These are phyloP conservation scores for Campopleginae sp. DNA, from an alignment of 2,888 invertebrate species.

Conservation along the genomic window DNA sequence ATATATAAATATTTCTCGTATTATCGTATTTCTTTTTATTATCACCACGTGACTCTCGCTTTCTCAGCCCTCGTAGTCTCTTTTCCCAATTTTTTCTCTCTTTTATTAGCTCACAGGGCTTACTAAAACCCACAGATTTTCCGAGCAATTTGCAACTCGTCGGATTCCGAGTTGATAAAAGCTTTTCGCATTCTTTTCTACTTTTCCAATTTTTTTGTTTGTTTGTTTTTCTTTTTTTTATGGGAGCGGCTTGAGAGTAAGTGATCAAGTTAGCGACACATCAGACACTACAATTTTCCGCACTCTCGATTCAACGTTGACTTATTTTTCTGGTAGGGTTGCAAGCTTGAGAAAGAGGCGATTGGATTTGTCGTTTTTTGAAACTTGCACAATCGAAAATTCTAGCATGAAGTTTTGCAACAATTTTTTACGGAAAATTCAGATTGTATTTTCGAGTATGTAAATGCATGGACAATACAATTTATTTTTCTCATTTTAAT, in stretches of 20 bases:
- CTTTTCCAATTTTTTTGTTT: neutral
- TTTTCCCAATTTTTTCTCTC: constrained; percentile 30
- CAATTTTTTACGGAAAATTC: neutral
- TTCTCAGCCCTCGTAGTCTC: constrained; percentile 27
- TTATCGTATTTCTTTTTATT: neutral
- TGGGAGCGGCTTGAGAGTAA: neutral
- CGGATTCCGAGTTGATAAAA: neutral
- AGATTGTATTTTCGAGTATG: neutral
- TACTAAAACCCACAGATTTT: neutral
- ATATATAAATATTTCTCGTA: constrained; percentile 11
- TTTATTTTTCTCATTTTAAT: neutral
- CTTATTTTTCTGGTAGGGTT: neutral
- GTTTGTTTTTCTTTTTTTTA: no score
- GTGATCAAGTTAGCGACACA: neutral
- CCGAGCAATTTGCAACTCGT: neutral
- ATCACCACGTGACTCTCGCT: constrained; percentile 15
- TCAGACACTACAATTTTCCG: neutral
- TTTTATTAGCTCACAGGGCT: neutral
- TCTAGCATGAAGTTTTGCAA: neutral
- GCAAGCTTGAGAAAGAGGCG: neutral
- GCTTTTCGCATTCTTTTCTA: neutral
- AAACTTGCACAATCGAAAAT: neutral
- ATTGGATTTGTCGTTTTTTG: neutral
- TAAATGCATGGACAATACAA: no score
- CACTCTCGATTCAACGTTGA: neutral